Evolutionary conservation across 2,888 invertebrate genomes (phyloP), one percentile per base, ranked within the genome.

Genomic region (Tineola bisselliella): DNA sequence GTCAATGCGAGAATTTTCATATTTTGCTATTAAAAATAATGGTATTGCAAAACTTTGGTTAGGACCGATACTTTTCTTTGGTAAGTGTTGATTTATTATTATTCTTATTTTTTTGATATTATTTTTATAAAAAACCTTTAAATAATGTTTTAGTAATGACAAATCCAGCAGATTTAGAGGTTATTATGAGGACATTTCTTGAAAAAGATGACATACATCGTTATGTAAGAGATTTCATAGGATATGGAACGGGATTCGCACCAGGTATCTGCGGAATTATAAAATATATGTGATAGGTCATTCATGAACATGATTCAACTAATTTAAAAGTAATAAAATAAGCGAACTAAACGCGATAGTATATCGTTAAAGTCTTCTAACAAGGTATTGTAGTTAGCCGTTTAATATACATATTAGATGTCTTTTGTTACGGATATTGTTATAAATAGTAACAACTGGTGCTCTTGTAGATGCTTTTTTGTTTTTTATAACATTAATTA

Each of bases 1-100:
- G 1, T 18, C 66, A 15, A 67, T 87, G 52, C 74, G 81, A 65
- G 12, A 62, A 0, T 71, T 65, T 13, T 81, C 84, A 63, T 81
- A 81, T 59, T 62, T 62, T n/a, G 65, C 75, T 6, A 82, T 80
- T 69, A 60, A 69, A 44, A 62, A 70, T 31, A 68, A 74, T 38
- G 86, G 86, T 0, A 65, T 77, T 0, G 8, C 76, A 0, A 70
- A 65, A 62, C 75, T 68, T 3, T 87, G 87, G 87, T 66, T 86
- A 2, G 75, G 74, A 59, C 80, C 79, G 57, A 73, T 77, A 38
- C 66, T 78, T 6, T 78, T 77, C 63, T 68, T 75, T 60, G 17
- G 77, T 78, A 64, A 72, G 73, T 68, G 43, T 19, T 17, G 4
- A 11, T 52, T 17, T 17, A 17, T 17, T 8, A 52, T 52, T 17